These are phyloP conservation scores for Anoplolepis gracilipes DNA, from an alignment of 1,140 invertebrate species.

Conservation along the genomic window DNA sequence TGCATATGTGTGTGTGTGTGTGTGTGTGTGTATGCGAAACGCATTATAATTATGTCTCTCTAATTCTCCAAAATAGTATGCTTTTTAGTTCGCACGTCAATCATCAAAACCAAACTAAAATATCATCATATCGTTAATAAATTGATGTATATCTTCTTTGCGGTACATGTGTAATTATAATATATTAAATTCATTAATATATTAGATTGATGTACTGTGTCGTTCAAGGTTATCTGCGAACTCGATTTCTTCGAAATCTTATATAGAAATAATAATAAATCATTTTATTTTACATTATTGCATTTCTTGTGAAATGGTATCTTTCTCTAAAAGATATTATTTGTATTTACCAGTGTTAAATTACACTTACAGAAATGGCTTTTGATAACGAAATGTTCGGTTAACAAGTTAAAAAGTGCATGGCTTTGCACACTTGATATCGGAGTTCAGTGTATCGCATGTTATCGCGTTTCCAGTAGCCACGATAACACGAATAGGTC, in stretches of 20 bases:
- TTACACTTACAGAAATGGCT: not conserved
- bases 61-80: conserved; percentile 36
- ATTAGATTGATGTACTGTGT: too few relatives aligned
- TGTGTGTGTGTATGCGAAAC: not conserved
- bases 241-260: not conserved
- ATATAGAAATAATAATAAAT: not conserved
- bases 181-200: not conserved
- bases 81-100: conserved; percentile 5
- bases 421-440: conserved; percentile 55
- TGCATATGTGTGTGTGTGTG: too few relatives aligned
- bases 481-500: conserved; percentile 55
- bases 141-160: conserved; percentile 19
- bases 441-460: conserved; percentile 33
- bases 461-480: conserved; percentile 54
- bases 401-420: conserved; percentile 57
- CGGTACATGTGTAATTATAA: not conserved
- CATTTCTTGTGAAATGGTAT: not conserved
- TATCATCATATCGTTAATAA: conserved; percentile 14
- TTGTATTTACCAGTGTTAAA: conserved; percentile 3
- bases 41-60: conserved; percentile 29
- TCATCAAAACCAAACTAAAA: conserved; percentile 17
- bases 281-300: not conserved
- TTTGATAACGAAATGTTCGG: conserved; percentile 45
- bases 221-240: not conserved
- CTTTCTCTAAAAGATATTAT: not conserved